Base-by-base conservation (phyloP, 2,113 vertebrate genomes). In the Eclectus roratus region DNA sequence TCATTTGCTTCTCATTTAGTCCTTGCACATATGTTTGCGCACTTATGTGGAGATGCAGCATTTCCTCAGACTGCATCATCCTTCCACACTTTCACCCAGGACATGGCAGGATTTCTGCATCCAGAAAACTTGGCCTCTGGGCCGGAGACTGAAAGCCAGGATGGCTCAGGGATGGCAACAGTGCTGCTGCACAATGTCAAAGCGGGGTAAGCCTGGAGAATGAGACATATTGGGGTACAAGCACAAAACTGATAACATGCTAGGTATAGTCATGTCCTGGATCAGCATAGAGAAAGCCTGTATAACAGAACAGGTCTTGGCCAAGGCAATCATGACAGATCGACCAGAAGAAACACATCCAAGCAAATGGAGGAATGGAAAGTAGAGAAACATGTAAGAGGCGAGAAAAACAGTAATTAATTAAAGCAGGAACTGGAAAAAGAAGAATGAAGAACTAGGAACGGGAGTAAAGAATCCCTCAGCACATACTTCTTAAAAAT, bases 211-310 rank as follows among this genome's bases (percentile, higher is more conserved):
- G 28, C 44, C 43, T 52, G 47, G 25, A 85, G 31, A 87, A 52
- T 0, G 4, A 46, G 41, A 61, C 17, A 61, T 39, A 69, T 63
- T 9, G 21, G 21, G 23, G 44, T 58, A 47, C 24, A 58, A 83
- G 44, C 21, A 82, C 24, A 58, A 47, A 85, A 52, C 13, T 9
- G 31, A 2, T 35, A 80, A 52, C 31, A 31, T 19, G 29, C 2
- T 20, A n/a, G 44, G 24, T 33, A 52, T 8, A 60, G 72, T 61
- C 0, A 2, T 72, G 43, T 65, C 80, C 44, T 52, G 24, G 49
- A 43, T 13, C 28, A 64, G 43, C 1, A 1, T 0, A 65, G 39
- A 47, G 55, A 74, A 81, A 65, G 5, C 0, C 0, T 9, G 20
- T 52, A 4, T 41, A 86, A 69, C 47, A 79, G 47, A 74, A 60